Percentiles rank a stretch among this genome's conserved stretches.
Conservation (phyloP, 1,140 invertebrate species). For the Mesaphorura yosii region DNA sequence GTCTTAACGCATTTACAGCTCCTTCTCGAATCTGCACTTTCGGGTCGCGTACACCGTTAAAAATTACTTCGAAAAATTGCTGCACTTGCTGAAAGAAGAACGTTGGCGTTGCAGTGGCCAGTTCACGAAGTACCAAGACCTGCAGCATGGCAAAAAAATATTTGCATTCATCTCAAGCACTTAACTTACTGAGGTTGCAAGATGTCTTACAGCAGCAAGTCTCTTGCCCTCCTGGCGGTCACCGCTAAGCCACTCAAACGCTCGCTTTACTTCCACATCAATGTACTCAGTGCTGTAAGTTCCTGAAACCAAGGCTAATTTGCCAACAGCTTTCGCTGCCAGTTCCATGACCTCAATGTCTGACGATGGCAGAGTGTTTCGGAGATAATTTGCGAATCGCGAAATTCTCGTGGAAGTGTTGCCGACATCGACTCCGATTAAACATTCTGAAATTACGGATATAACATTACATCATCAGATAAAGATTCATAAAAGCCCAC, state of each 20-base stretch:
- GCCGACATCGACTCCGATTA: conserved; percentile 83
- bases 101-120: conserved; percentile 89
- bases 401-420: conserved; percentile 80
- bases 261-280: conserved; percentile 88
- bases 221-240: conserved; percentile 79
- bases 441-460: conserved; percentile 51
- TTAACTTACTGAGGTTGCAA: background rate
- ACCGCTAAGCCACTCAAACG: conserved; percentile 85
- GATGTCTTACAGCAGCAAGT: conserved; percentile 61
- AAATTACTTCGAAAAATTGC: conserved; percentile 90
- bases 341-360: conserved; percentile 90
- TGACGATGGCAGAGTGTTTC: conserved; percentile 75
- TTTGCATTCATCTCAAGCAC: background rate
- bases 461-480: conserved; percentile 3
- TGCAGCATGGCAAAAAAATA: conserved; percentile 33
- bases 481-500: background rate
- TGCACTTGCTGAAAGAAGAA: conserved; percentile 98
- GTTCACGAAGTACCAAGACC: conserved; percentile 78
- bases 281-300: conserved; percentile 90
- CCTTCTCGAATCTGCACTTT: conserved; percentile 85
- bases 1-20: conserved; percentile 81
- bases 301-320: conserved; percentile 77
- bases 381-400: conserved; percentile 82
- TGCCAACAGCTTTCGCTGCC: conserved; percentile 86
- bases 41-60: conserved; percentile 80